A percentile compares a stretch with the other conserved stretches of the same genome.
These are phyloP conservation scores for Lithophane semibrunnea DNA, from an alignment of 2,888 invertebrate genomes.

Conservation along the genomic window DNA sequence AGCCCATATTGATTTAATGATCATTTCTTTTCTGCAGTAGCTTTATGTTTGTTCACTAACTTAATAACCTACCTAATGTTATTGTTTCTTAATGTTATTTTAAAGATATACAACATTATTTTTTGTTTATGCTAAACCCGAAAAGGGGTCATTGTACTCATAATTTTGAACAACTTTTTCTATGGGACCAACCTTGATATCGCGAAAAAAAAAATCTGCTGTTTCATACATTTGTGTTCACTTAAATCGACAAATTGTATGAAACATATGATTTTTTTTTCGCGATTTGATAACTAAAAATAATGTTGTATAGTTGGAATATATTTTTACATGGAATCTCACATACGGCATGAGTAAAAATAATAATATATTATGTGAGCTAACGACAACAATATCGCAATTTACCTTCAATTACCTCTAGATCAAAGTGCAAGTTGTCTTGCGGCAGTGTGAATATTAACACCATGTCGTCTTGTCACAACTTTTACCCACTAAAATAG, in stretches of 20 bases:
- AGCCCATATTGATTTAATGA: not conserved
- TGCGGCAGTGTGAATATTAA: not conserved
- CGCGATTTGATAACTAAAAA: too few species aligned
- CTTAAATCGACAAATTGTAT: too few species aligned
- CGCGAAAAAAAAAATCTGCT: too few species aligned
- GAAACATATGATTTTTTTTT: too few species aligned
- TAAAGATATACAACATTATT: not conserved
- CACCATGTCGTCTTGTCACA: not conserved
- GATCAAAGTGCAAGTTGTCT: not conserved
- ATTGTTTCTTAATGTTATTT: not conserved
- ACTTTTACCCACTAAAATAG: not conserved
- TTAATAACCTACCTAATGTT: conserved; percentile 9
- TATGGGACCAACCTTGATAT: too few species aligned
- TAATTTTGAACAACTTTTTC: too few species aligned
- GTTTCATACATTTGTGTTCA: too few species aligned
- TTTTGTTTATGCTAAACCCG: too few species aligned
- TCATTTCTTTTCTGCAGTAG: conserved; percentile 6
- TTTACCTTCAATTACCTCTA: not conserved
- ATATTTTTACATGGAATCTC: not conserved
- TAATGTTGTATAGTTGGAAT: not conserved
- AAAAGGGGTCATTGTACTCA: too few species aligned
- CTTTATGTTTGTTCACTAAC: conserved; percentile 35
- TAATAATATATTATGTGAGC: not conserved
- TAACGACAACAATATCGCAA: too few species aligned
- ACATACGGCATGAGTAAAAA: too few species aligned